phyloP scores from a whole-genome alignment of 2,888 invertebrate species.

The Acanthacorydalis orientalis region DNA sequence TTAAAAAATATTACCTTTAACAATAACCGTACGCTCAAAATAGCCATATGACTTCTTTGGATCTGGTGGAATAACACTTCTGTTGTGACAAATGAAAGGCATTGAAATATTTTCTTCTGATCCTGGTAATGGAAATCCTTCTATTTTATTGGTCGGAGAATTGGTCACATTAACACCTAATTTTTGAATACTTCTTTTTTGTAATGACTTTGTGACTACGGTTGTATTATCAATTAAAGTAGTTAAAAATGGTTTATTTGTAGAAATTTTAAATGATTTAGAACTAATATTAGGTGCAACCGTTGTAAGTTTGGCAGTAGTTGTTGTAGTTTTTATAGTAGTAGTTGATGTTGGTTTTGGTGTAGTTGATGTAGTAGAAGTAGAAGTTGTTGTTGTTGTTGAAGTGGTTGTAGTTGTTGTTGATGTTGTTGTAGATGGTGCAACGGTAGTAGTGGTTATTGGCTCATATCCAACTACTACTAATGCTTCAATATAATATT shows the following conservation, averaged over 20 bases:
- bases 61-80: constrained; percentile 42
- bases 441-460: constrained; percentile 22
- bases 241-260: constrained; percentile 10
- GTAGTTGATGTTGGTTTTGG: constrained; percentile 12
- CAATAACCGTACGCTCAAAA: constrained; percentile 43
- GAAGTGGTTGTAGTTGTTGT: constrained; percentile 18
- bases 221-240: constrained; percentile 1
- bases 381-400: constrained; percentile 14
- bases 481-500: constrained; percentile 49
- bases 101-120: constrained; percentile 18
- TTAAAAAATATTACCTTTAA: constrained; percentile 41
- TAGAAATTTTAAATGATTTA: constrained; percentile 9
- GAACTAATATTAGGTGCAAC: constrained; percentile 9
- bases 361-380: constrained; percentile 12
- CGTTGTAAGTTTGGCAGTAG: constrained; percentile 7
- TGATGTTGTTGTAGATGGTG: constrained; percentile 19
- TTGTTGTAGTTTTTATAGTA: constrained; percentile 10
- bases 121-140: too few species aligned
- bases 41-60: constrained; percentile 55
- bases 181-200: constrained; percentile 7
- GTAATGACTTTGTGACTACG: not conserved
- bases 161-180: constrained; percentile 4
- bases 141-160: too few species aligned
- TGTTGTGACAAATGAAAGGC: constrained; percentile 38
- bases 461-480: constrained; percentile 53